These are phyloP conservation scores for Zophobas morio DNA, from an alignment of 1,140 invertebrate genomes.

Conservation along the genomic window DNA sequence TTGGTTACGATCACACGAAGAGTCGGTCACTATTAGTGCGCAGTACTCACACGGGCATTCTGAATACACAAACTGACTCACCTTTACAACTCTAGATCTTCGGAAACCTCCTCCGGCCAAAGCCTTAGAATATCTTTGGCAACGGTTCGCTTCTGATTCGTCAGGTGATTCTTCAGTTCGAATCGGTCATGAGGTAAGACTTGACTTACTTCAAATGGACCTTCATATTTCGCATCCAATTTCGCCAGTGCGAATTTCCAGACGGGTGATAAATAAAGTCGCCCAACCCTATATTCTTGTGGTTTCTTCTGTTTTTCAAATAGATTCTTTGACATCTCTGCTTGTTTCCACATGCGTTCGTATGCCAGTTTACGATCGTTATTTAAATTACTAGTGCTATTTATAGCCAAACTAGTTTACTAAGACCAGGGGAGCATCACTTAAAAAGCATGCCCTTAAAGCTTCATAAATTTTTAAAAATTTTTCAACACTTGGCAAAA, in stretches of 20 bases:
- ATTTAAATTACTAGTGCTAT: neutral
- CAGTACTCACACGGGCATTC: neutral
- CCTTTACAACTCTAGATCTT: no score
- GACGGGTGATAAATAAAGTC: neutral
- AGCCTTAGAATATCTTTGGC: neutral
- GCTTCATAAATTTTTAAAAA: no score
- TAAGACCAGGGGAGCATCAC: no score
- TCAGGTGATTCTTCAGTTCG: neutral
- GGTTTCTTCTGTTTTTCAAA: neutral
- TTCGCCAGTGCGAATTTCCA: neutral
- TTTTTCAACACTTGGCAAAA: no score
- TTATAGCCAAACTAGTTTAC: neutral
- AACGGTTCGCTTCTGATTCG: neutral
- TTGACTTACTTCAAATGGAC: neutral
- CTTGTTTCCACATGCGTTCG: neutral
- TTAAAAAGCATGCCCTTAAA: no score
- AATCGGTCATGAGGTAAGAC: neutral
- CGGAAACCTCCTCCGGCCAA: neutral
- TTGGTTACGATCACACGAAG: neutral
- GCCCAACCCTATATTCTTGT: neutral
- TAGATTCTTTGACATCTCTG: neutral
- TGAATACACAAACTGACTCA: neutral
- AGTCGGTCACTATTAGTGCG: neutral
- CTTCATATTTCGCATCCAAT: neutral
- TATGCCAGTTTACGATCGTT: neutral